Base-by-base conservation (phyloP, 2,888 invertebrate genomes). In the Caenorhabditis becei region DNA sequence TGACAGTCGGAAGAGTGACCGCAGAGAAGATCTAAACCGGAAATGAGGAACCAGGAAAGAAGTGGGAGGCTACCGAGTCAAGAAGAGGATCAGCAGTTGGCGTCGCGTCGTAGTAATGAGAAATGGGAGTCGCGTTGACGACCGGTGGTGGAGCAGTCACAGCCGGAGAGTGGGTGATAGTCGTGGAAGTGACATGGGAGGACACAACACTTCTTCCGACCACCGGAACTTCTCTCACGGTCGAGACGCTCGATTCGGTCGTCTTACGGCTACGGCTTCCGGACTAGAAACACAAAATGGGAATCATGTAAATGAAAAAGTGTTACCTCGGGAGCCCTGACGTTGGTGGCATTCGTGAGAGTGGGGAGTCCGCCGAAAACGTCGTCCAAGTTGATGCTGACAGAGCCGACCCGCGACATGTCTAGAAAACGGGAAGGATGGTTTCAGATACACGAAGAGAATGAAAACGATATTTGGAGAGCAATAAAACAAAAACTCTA, bases 361-460 rank as follows among this genome's bases (percentile, higher is more conserved):
- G 71, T 41, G n/a, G 80, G 72, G 61, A 84, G 24, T 26, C 65
- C 77, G 51, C 70, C 75, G 58, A 83, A 84, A 49, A 84, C 77
- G 65, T 84, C 84, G 61, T 84, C 84, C 78, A 84, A 71, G 81
- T 84, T 83, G 69, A 84, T 84, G 62, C 69, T 78, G 63, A 61
- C 74, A 23, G 77, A 74, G 58, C 53, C 74, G 58, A 69, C 65
- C 47, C 74, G 72, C 67, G 78, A 77, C 82, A 82, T 82, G 63
- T 49, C 70, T 78, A 11, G n/a, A 56, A 56, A 56, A 24, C 24
- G 10, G 5, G 11, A 66, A 18, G 8, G 20, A 4, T 20, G 3
- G 32, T 56, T 11, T n/a, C 56, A 10, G 35, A 28, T 3, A 20
- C n/a, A 51, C 24, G 24, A 47, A 51, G 47, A 24, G 65, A 67